Evolutionary conservation across 2,888 invertebrate species (phyloP), one percentile per base, ranked within the genome.

Genomic region (Meloe dianella): DNA sequence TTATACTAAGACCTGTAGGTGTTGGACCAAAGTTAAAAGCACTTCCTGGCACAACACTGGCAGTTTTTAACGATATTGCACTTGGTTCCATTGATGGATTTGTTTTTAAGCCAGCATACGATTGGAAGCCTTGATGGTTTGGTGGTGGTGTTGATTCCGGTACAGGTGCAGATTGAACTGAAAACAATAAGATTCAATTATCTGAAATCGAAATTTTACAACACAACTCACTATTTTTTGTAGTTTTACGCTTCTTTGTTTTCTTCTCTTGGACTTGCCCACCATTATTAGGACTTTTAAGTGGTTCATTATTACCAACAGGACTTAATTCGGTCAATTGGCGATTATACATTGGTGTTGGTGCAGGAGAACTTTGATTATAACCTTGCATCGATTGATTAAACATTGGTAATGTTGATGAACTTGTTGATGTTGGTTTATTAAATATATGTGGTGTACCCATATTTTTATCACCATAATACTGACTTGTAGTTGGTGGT

Each of bases 21-120:
- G 92, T 86, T 4, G 92, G 87, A 20, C 92, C 92, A 78, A 94
- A 95, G 80, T 94, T 94, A 77, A 94, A 95, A 61, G 94, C 93
- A 83, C 93, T 93, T 29, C 92, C 91, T 8, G 94, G 89, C 71
- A 94, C 92, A 79, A 92, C 91, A 74, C 89, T 89, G 5, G 89
- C 85, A 60, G 91, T 89, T 75, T 92, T 89, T 59, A 91, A 79
- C 12, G 89, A 87, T 73, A 92, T 89, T 70, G 86, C 86, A 71
- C 82, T 81, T 27, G 83, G 82, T 75, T 84, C 85, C 65, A 81
- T 77, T 14, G 77, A 61, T 8, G 78, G 63, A 59, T 73, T 65
- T 4, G 79, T 64, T 72, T 88, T 88, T 17, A 88, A 77, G 7
- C 87, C 87, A 1, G 87, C 85, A 75, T 89, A 89, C 14, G 89